Base-by-base conservation (phyloP, 2,888 invertebrate species). In the Tholera decimalis region DNA sequence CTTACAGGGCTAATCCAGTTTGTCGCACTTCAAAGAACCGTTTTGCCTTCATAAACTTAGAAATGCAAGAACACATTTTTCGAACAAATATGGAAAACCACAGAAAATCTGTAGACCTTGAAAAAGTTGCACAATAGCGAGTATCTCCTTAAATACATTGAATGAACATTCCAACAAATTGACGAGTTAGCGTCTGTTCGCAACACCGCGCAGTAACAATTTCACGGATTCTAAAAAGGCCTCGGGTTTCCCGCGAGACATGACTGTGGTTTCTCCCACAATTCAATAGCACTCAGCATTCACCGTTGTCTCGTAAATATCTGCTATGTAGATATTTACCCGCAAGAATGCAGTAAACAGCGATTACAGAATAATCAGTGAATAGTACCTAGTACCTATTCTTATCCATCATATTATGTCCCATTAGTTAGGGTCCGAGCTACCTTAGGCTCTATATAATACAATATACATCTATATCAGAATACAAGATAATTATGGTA, bases 231-330 rank as follows among this genome's bases (percentile, higher is more conserved):
- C 44, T 41, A 51, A 43, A 18, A 64, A 56, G 54, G 41, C 41
- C 49, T 53, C 47, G 77, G 60, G n/a, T 41, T 77, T 60, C 46
- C 59, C 74, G 33, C 47, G 20, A 63, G 33, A 37, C 24, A n/a
- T 43, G 46, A 44, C 46, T 39, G 37, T 47, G 70, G 75, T 65
- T 76, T 73, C 41, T 65, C 77, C 64, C 55, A 59, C 46, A 51
- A 41, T 65, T 64, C 55, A 65, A 65, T 59, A 77, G 47, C 33
- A 56, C 15, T 15, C 46, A 39, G 28, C 28, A 46, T 46, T 37
- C 28, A 30, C 35, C 24, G 44, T 46, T 68, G 46, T 56, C 39
- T 69, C 65, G 44, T 47, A n/a, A 70, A 59, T 55, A 51, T 76
- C 22, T 76, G 15, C 15, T 24, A 20, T 11, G 22, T n/a, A 58